A percentile compares a stretch with the other conserved stretches of the same genome.
These are phyloP conservation scores for cat (Felis catus) DNA, from an alignment of 2,113 vertebrate genomes.

Conservation along the genomic window F.catus_Fca126_mat1.0 CM031419.1:164929001-164929500, in stretches of 20 bases:
- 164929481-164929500: slow-evolving; percentile 93
- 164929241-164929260: slow-evolving; percentile 39
- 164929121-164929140: not conserved
- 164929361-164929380: slow-evolving; percentile 90
- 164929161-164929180: not conserved
- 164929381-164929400: slow-evolving; percentile 95
- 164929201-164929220: not conserved
- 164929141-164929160: too few species aligned
- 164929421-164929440: slow-evolving; percentile 90
- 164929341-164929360: slow-evolving; percentile 88
- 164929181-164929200: slow-evolving; percentile 23
- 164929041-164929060: not conserved
- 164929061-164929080: not conserved
- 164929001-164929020: not conserved
- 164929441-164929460: slow-evolving; percentile 94
- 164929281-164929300: slow-evolving; percentile 74
- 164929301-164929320: slow-evolving; percentile 79
- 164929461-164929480: slow-evolving; percentile 95
- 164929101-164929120: not conserved
- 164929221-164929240: not conserved
- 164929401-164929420: slow-evolving; percentile 91
- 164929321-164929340: slow-evolving; percentile 89
- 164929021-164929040: not conserved
- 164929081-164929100: not conserved
- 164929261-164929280: slow-evolving; percentile 73